Percentiles rank a stretch among this genome's conserved stretches.
Conservation (phyloP, 2,797 vertebrate genomes). For the Channallabes apus region DNA sequence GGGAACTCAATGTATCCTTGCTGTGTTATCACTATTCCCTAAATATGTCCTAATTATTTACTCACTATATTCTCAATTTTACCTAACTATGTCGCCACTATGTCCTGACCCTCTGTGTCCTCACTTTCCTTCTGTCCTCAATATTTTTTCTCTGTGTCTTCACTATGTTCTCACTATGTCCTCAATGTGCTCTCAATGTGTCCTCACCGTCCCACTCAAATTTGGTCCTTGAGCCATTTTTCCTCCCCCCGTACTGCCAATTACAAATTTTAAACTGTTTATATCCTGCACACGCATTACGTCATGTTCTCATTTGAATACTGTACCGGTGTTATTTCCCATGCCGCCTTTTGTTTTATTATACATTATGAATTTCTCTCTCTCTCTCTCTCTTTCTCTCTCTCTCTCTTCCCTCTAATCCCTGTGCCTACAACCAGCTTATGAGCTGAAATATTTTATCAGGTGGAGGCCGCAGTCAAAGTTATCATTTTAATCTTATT, state of each 20-base stretch:
- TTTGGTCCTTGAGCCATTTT: background rate
- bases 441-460: constrained; percentile 99
- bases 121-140: too few relatives aligned
- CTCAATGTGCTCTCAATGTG: background rate
- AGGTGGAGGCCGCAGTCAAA: constrained; percentile 87
- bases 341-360: constrained; percentile 84
- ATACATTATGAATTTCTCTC: constrained; percentile 80
- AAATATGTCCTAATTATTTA: background rate
- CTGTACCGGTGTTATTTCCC: constrained; percentile 80
- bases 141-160: background rate
- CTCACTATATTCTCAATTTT: background rate
- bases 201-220: background rate
- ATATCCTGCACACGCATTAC: constrained; percentile 80
- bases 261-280: constrained; percentile 36
- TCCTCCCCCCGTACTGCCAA: background rate
- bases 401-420: constrained; percentile 75
- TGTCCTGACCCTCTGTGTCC: too few relatives aligned
- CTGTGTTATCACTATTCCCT: too few relatives aligned
- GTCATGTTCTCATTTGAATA: constrained; percentile 80
- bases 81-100: background rate
- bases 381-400: constrained; percentile 15
- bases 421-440: constrained; percentile 84
- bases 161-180: background rate
- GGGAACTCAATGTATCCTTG: too few relatives aligned
- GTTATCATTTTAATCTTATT: constrained; percentile 93